Base-by-base conservation (phyloP, 2,797 vertebrate species). In the Myotis planiceps region DNA sequence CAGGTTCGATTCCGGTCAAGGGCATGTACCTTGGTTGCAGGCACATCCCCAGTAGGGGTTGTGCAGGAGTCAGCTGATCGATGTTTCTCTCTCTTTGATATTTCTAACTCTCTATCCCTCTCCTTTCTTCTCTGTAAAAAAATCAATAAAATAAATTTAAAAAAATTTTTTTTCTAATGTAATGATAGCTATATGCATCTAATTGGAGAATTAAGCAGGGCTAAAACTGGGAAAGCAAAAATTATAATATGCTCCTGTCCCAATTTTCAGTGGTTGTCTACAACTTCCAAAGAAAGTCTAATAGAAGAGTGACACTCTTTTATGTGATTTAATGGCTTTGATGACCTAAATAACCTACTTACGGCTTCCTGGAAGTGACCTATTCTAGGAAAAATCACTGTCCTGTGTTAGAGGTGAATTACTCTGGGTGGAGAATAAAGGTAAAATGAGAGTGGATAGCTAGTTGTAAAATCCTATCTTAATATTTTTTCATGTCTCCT, bases 111-210 rank as follows among this genome's bases (percentile, higher is more conserved):
- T 42, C 42, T 42, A 42, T 42, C 42, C 42, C 9, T 42, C 42
- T 42, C 42, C 42, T 12, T 42, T 42, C 42, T 12, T 42, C 42
- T 42, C 42, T 42, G 42, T 42, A 42, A 42, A 42, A 42, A 42
- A 10, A 42, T 42, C 42, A 42, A 42, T 42, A 42, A 42, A 42
- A 42, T 42, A 42, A 2, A 42, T 42, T 42, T 10, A 0, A 42
- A 42, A n/a, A 97, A 94, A 97, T 82, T 72, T 88, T 86, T 74
- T 87, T 88, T 65, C 88, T 94, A 86, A 95, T 96, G 42, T 81
- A 71, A 92, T 83, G 34, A 72, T 47, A 94, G 37, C 75, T 83
- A 49, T 63, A 83, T 80, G 37, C 93, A 69, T 88, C 32, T 88
- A 90, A 80, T 71, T 87, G 68, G 37, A 93, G 12, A 83, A 37